Evolutionary conservation across 2,888 invertebrate species (phyloP), one percentile per base, ranked within the genome.

Genomic region (Sinopyrophorus schimmeli): DNA sequence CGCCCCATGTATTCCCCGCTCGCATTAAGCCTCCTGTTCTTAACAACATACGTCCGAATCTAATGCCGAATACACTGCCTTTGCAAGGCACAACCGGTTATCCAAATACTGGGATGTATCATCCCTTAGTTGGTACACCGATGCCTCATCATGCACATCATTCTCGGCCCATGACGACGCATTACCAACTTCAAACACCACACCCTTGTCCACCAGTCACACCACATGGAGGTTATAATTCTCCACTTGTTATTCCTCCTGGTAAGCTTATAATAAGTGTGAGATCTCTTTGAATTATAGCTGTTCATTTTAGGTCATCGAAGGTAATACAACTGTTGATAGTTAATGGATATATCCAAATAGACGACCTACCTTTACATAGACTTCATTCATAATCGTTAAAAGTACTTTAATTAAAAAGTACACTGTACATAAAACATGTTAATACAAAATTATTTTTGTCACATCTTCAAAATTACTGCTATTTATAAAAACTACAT

Each of bases 1-100:
- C 81, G 0, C 76, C 78, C 0, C 77, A 79, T 58, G 55, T 78
- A 11, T 80, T 78, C 69, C 79, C 79, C 6, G 68, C 73, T 1
- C 63, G 74, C 15, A 60, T 73, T 11, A 74, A 74, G 59, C 57
- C 59, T 5, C 66, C 64, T 46, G 47, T 63, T 11, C 62, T 69
- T 18, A 69, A 69, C 51, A 71, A 69, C 49, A 61, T 71, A 26
- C 66, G 64, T 38, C 65, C 67, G 11, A 52, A 37, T 30, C 7
- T 38, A 16, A 21, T 47, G 34, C 24, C 47, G n/a, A 31, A 38
- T 11, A n/a, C n/a, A n/a, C n/a, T n/a, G n/a, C n/a, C n/a, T n/a
- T n/a, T n/a, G n/a, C n/a, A n/a, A n/a, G n/a, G n/a, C n/a, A n/a
- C n/a, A n/a, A n/a, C n/a, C n/a, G n/a, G n/a, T n/a, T n/a, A n/a